Base-by-base conservation (phyloP, 2,888 invertebrate genomes). In the Chironomus riparius region DNA sequence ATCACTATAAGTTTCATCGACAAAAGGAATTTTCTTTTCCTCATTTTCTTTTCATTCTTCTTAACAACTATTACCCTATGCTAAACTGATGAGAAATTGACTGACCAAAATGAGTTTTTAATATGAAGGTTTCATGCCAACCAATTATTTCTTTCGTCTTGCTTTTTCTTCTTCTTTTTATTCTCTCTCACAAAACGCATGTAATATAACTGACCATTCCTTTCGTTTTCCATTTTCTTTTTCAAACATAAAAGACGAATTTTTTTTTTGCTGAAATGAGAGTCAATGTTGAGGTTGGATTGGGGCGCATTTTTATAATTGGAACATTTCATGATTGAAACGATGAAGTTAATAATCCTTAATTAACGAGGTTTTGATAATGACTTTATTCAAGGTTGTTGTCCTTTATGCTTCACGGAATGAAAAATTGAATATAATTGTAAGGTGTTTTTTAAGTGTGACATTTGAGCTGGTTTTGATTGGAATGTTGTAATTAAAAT, bases 31-130 rank as follows among this genome's bases (percentile, higher is more conserved):
- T 65, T 65, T 65, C 12, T 7, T 24, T 65, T 13, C 3, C 21
- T 65, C 13, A 1, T 56, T 65, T 24, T 22, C 10, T 13, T 12
- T 65, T 22, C 5, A 22, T 65, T 65, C 65, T 65, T 18, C 65
- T 10, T 13, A 65, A 18, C 65, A 24, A 15, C 24, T 65, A 65
- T 65, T 24, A 22, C 65, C 65, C 21, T 65, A 65, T 65, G 65
- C 10, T 24, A 24, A 24, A 65, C 24, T 65, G 24, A 65, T 21
- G 47, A 70, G 68, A 48, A 22, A 71, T 21, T 21, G 56, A 71
- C 47, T 71, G 71, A 3, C 21, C 47, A 48, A 71, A 71, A 71
- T 71, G 71, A 71, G 71, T 71, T 71, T 71, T 71, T 71, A 71
- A 71, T 71, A 71, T 24, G 71, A 71, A 47, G n/a, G 15, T 71